Evolutionary conservation across 1,140 invertebrate genomes (phyloP), one percentile per base, ranked within the genome.

Genomic region (Pararge aegeria): DNA sequence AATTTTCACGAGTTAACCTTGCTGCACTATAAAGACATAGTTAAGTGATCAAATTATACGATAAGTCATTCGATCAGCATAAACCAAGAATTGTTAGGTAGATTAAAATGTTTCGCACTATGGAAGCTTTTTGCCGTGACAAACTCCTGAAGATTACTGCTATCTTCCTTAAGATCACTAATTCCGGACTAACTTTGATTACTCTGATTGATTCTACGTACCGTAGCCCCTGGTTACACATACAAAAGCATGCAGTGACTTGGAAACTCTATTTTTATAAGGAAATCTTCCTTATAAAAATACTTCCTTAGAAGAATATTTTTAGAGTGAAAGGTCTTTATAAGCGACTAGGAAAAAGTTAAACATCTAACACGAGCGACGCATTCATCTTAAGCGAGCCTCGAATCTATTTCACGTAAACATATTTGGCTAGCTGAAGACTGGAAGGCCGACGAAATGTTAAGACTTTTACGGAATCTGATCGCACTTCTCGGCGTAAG

Each of bases 151-250:
- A 78, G 75, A 82, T 77, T 80, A n/a, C n/a, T n/a, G n/a, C n/a
- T n/a, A n/a, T n/a, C n/a, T n/a, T n/a, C n/a, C n/a, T n/a, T n/a
- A n/a, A n/a, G n/a, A n/a, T n/a, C n/a, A n/a, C n/a, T n/a, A n/a
- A n/a, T n/a, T n/a, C n/a, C 68, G 78, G 69, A 80, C 75, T 75
- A 80, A 84, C 70, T 77, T 66, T 82, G 74, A 84, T 87, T 85
- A 87, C 83, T 59, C 68, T 83, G 82, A 87, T 87, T 85, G 84
- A 87, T 85, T 85, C 73, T 78, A 74, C 66, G 64, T 61, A 66
- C 58, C 75, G 66, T 68, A 56, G 70, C 64, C 72, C 73, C n/a
- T 80, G 66, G 79, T 79, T 83, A 83, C 75, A 79, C 73, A 78
- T 83, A 84, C 76, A 79, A 73, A 78, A 70, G 74, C 73, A 70